Evolutionary conservation across 1,140 invertebrate species (phyloP).

Genomic region (Caerostris darwini): DNA sequence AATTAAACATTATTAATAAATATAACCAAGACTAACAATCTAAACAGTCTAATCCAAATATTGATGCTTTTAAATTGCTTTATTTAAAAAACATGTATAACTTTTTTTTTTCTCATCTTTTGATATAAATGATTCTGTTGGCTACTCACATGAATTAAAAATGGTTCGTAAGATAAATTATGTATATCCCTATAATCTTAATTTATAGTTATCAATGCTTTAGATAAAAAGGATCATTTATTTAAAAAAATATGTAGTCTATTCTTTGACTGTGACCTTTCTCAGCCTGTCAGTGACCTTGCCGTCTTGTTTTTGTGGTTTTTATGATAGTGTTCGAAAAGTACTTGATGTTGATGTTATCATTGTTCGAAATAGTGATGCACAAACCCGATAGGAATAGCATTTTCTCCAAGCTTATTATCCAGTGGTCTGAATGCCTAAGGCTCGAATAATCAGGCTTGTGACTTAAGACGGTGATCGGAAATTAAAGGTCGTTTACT

Average conservation of each 20-base stretch:
- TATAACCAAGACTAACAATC: no score
- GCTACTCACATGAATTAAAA: background rate
- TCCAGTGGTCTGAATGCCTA: background rate
- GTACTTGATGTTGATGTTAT: slow-evolving; percentile 9
- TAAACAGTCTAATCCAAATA: no score
- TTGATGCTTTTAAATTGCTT: no score
- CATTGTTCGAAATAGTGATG: background rate
- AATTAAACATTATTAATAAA: no score
- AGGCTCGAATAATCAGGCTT: background rate
- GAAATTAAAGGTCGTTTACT: background rate
- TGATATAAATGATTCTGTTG: background rate
- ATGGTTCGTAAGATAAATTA: background rate
- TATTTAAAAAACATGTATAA: no score
- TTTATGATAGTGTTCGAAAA: background rate
- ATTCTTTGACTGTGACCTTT: background rate
- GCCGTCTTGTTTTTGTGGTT: background rate
- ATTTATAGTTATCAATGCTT: background rate
- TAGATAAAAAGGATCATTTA: background rate
- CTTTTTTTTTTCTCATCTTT: no score
- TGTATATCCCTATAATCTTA: background rate
- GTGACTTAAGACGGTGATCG: background rate
- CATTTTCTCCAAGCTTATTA: background rate
- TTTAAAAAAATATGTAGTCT: background rate
- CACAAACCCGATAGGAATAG: slow-evolving; percentile 1
- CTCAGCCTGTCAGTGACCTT: background rate